phyloP scores from a whole-genome alignment of 1,140 invertebrate species.

The Gerris buenoi region DNA sequence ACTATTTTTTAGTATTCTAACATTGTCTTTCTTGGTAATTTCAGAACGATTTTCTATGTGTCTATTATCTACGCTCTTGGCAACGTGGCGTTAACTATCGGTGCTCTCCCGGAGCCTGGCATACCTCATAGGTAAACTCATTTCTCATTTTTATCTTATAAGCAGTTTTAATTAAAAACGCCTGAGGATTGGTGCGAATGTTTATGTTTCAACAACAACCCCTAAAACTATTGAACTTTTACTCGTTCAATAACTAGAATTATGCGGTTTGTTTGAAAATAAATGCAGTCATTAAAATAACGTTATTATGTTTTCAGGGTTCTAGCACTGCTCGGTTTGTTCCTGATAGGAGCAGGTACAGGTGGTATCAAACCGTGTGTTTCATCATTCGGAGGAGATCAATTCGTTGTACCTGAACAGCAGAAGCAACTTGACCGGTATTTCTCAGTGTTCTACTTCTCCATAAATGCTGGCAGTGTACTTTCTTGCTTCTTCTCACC shows the following conservation, averaged over 20 bases:
- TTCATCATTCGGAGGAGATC: slow-evolving; percentile 91
- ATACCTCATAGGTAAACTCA: slow-evolving; percentile 11
- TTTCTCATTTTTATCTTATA: too few species aligned
- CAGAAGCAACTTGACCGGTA: slow-evolving; percentile 59
- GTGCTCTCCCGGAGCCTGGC: slow-evolving; percentile 30
- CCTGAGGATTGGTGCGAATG: too few species aligned
- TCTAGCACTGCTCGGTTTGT: slow-evolving; percentile 60
- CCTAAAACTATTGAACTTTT: too few species aligned
- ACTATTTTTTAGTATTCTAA: too few species aligned
- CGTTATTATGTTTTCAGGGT: slow-evolving; percentile 30
- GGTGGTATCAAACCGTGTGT: slow-evolving; percentile 98
- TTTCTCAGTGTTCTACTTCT: slow-evolving; percentile 87
- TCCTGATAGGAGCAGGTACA: slow-evolving; percentile 74
- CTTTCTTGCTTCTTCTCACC: slow-evolving; percentile 83
- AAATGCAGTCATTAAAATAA: neutral
- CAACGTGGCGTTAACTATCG: slow-evolving; percentile 57
- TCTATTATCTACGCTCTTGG: slow-evolving; percentile 77
- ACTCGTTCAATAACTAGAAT: too few species aligned
- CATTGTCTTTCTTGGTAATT: too few species aligned
- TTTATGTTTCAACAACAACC: too few species aligned
- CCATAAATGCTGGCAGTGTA: slow-evolving; percentile 82
- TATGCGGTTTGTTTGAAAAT: too few species aligned
- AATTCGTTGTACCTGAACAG: slow-evolving; percentile 70
- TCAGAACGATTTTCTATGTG: slow-evolving; percentile 65
- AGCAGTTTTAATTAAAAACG: too few species aligned